Evolutionary conservation across 1,140 invertebrate species (phyloP).

Genomic region (Bombus pyrosoma): DNA sequence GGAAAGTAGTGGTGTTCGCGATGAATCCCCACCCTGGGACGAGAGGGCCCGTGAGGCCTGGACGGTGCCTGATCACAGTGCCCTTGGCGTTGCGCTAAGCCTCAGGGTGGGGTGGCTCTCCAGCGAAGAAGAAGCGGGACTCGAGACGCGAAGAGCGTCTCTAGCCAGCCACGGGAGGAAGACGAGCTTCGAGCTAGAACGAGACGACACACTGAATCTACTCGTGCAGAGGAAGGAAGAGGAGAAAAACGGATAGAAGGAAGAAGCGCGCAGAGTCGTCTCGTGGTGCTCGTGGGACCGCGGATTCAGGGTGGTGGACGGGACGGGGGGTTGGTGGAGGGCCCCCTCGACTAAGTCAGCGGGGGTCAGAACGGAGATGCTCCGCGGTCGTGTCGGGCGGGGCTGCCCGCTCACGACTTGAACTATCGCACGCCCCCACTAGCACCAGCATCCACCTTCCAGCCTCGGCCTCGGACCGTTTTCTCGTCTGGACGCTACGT

Average conservation of each 20-base stretch:
- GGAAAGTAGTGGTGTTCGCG: constrained; percentile 28
- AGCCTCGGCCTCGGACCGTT: constrained; percentile 69
- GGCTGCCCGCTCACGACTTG: constrained; percentile 83
- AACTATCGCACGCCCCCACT: constrained; percentile 83
- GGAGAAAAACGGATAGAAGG: constrained; percentile 39
- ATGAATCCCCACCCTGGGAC: constrained; percentile 48
- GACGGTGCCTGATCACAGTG: constrained; percentile 68
- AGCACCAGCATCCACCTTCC: constrained; percentile 81
- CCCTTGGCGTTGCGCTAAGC: constrained; percentile 70
- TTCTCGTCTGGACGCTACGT: constrained; percentile 70
- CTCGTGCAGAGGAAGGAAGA: constrained; percentile 26
- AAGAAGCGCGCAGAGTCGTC: constrained; percentile 56
- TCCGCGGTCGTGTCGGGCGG: constrained; percentile 82
- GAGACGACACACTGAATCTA: constrained; percentile 28
- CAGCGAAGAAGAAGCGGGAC: constrained; percentile 47
- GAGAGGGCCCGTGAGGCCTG: constrained; percentile 56
- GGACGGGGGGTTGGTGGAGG: constrained; percentile 66
- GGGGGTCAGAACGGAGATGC: constrained; percentile 82
- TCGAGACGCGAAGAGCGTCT: constrained; percentile 4
- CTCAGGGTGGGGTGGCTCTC: constrained; percentile 69
- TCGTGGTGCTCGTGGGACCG: constrained; percentile 57
- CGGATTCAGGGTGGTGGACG: constrained; percentile 62
- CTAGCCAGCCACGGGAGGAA: constrained; percentile 29
- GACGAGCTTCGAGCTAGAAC: constrained; percentile 22
- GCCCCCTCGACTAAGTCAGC: constrained; percentile 76